Conservation (phyloP, 2,888 invertebrate species). For the Eristalis tenax region DNA sequence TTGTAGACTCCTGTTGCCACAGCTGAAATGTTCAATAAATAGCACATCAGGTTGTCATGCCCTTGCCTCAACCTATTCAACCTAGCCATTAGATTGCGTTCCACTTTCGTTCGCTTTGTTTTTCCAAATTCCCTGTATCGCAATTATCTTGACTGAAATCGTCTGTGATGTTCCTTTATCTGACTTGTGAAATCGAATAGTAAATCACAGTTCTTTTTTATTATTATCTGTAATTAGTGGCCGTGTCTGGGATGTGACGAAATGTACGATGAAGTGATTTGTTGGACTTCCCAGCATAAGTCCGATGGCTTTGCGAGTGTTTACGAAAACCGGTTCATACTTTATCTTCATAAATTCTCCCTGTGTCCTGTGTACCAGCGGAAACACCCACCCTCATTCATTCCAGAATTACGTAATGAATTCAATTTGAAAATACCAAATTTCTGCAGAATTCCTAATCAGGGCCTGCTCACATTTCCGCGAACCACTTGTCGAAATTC, state of each 20-base stretch:
- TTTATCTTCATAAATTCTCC: not conserved
- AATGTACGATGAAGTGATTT: not conserved
- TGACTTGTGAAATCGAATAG: not conserved
- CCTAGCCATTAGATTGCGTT: not conserved
- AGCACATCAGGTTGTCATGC: not conserved
- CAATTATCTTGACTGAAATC: not conserved
- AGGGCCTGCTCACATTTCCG: not conserved
- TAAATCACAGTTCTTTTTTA: not conserved
- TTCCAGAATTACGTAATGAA: not conserved
- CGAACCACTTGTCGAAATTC: conserved; percentile 26
- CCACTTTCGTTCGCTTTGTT: not conserved
- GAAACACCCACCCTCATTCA: not conserved
- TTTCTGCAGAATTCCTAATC: conserved; percentile 26
- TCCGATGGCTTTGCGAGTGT: not conserved
- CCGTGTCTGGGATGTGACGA: not conserved
- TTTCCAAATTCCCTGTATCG: not conserved
- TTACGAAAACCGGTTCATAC: not conserved
- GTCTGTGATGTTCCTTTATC: not conserved
- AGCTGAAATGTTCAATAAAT: too few relatives aligned
- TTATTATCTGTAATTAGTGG: not conserved
- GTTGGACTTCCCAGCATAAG: not conserved
- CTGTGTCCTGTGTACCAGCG: not conserved
- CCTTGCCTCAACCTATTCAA: not conserved
- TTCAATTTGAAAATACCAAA: not conserved
- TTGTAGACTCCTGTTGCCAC: not conserved